A percentile compares a stretch with the other conserved stretches of the same genome.
phyloP scores from a whole-genome alignment of 1,140 invertebrate genomes.

The Zophobas morio region DNA sequence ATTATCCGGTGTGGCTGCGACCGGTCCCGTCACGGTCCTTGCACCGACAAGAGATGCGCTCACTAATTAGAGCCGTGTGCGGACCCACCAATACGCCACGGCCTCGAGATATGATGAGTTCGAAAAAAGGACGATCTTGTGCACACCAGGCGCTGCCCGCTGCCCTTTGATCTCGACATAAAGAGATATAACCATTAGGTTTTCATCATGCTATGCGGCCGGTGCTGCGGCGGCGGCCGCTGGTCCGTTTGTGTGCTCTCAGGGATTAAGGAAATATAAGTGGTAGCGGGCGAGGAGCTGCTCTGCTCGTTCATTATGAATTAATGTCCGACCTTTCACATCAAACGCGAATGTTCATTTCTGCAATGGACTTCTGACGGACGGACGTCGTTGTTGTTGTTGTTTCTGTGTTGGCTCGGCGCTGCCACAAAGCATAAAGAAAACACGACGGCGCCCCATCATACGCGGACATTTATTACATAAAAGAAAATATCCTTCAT shows the following conservation, averaged over 20 bases:
- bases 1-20: conserved; percentile 44
- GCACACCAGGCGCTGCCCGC: conserved; percentile 55
- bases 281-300: conserved; percentile 64
- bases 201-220: conserved; percentile 67
- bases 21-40: conserved; percentile 43
- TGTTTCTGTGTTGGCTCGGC: neutral
- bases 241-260: conserved; percentile 64
- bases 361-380: conserved; percentile 60
- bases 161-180: conserved; percentile 67
- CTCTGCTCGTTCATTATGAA: conserved; percentile 67
- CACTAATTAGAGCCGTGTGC: conserved; percentile 31
- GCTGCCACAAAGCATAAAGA: conserved; percentile 27
- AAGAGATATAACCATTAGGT: conserved; percentile 69
- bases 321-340: conserved; percentile 68
- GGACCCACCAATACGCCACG: conserved; percentile 59
- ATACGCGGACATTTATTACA: neutral
- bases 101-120: conserved; percentile 64
- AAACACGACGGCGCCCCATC: conserved; percentile 7
- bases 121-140: conserved; percentile 62
- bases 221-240: conserved; percentile 57
- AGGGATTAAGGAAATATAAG: conserved; percentile 69
- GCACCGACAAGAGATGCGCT: conserved; percentile 51
- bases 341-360: conserved; percentile 67
- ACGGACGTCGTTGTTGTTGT: conserved; percentile 13
- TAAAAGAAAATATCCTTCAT: neutral